Percentiles rank a stretch among this genome's conserved stretches.
Conservation (phyloP, 2,888 invertebrate genomes). For the Galeruca laticollis region DNA sequence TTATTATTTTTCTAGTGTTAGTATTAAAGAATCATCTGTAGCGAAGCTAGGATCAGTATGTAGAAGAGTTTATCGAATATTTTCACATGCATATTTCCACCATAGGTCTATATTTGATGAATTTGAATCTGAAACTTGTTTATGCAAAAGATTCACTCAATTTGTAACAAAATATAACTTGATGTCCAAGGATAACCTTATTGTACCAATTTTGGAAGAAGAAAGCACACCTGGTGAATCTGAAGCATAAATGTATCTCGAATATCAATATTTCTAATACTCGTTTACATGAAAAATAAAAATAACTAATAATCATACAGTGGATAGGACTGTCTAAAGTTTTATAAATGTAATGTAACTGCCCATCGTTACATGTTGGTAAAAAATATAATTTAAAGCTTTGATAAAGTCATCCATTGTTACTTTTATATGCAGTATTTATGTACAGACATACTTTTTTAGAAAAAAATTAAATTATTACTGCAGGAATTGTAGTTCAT, state of each 20-base stretch:
- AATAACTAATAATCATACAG: background rate
- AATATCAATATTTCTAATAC: constrained; percentile 22
- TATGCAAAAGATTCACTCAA: constrained; percentile 95
- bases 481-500: background rate
- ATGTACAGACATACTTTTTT: background rate
- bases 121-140: constrained; percentile 95
- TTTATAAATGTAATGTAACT: no score
- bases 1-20: constrained; percentile 78
- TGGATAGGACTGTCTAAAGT: background rate
- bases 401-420: background rate
- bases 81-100: constrained; percentile 99
- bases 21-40: constrained; percentile 98
- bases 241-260: constrained; percentile 61
- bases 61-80: constrained; percentile 97
- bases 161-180: constrained; percentile 99
- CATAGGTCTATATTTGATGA: constrained; percentile 97
- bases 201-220: constrained; percentile 95
- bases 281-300: constrained; percentile 17
- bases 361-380: no score
- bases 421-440: background rate
- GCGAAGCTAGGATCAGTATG: constrained; percentile 99
- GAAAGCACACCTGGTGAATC: constrained; percentile 72
- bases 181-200: constrained; percentile 98
- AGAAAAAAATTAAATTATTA: background rate
- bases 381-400: no score